These are phyloP conservation scores for Morone chrysops DNA, from an alignment of 2,113 vertebrate genomes.

Conservation along the genomic window DNA sequence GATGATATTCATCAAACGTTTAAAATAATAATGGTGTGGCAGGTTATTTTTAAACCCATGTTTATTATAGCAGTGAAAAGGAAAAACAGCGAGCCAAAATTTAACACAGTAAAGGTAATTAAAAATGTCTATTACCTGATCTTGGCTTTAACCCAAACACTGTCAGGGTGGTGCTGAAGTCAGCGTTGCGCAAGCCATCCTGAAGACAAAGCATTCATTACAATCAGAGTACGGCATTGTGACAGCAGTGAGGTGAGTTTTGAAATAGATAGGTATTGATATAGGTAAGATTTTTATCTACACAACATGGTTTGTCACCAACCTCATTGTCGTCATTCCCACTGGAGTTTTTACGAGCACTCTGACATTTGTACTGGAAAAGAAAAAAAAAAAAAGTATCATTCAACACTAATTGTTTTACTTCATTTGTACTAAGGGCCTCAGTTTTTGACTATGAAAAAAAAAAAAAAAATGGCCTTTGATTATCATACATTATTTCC, in stretches of 20 bases:
- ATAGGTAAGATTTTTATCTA: too few relatives aligned
- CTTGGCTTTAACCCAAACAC: constrained; percentile 96
- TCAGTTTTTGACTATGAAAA: not conserved
- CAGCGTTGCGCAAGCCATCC: constrained; percentile 79
- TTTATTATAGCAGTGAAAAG: not conserved
- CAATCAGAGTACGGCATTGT: not conserved
- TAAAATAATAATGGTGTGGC: not conserved
- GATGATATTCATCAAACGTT: not conserved
- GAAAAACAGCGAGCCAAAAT: not conserved
- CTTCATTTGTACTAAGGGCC: not conserved
- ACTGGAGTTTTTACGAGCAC: constrained; percentile 89
- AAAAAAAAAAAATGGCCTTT: not conserved
- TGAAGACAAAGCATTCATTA: constrained; percentile 41
- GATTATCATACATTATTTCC: not conserved
- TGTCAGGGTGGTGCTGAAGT: constrained; percentile 82
- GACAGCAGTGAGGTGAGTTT: not conserved
- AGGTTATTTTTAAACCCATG: not conserved
- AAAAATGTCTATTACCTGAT: constrained; percentile 86
- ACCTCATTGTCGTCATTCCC: constrained; percentile 93
- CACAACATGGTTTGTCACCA: constrained; percentile 41
- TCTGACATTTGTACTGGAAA: constrained; percentile 85
- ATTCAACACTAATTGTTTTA: not conserved
- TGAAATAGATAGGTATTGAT: too few relatives aligned
- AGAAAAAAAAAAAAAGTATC: not conserved
- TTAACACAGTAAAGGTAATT: not conserved